Percentiles rank a stretch among this genome's conserved stretches.
Evolutionary conservation across 2,113 vertebrate genomes (phyloP).

Genomic region (Petromus typicus): DNA sequence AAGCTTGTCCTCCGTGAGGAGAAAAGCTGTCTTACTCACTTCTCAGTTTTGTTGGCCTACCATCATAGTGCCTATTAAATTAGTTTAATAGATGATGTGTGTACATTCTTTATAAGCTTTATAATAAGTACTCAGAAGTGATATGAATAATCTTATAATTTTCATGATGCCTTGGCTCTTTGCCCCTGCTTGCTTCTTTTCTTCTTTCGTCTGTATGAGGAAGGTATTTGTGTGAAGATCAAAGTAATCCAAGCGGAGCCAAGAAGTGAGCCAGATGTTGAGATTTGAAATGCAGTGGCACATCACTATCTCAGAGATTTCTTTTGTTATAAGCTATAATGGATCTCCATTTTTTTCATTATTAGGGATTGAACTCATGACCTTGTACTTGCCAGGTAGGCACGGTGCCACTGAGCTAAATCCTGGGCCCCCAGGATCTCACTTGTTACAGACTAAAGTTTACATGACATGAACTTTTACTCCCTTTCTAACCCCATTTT

Average conservation of each 20-base stretch:
- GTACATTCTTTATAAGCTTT: background rate
- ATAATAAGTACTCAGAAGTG: background rate
- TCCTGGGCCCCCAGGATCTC: no score
- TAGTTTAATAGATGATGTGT: background rate
- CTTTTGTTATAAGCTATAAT: background rate
- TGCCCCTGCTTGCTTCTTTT: background rate
- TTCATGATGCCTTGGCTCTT: background rate
- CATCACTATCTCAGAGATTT: background rate
- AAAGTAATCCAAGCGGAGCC: background rate
- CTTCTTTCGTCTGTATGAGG: background rate
- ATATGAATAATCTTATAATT: slow-evolving; percentile 11
- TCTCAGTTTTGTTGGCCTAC: background rate
- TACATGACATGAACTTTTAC: background rate
- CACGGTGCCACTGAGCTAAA: no score
- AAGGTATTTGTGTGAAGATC: slow-evolving; percentile 9
- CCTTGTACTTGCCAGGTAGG: no score
- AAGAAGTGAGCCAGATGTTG: slow-evolving; percentile 22
- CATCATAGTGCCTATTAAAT: background rate
- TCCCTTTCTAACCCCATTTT: background rate
- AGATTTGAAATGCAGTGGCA: background rate
- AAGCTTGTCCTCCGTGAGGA: background rate
- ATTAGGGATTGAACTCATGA: no score
- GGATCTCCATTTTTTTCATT: background rate
- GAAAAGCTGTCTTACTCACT: background rate
- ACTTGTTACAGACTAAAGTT: no score